Evolutionary conservation across 2,888 invertebrate genomes (phyloP), one percentile per base, ranked within the genome.

Genomic region (Ormyrus thymus): DNA sequence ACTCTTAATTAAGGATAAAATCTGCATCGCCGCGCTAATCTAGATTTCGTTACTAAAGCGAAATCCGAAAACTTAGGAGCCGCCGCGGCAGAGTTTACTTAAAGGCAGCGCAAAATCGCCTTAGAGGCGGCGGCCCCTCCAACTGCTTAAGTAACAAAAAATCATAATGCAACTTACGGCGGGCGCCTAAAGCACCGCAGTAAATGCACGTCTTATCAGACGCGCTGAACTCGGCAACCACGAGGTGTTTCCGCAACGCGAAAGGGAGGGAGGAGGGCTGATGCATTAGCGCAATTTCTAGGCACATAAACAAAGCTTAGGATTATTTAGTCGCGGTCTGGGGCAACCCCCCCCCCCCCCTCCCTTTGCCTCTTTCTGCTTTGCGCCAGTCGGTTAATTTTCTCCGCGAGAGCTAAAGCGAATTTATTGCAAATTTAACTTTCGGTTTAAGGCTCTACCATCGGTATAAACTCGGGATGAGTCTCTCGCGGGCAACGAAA

Each of bases 211-310:
- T 29, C 29, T 29, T 29, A 29, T 29, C 29, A 29, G 29, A 29
- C 29, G 29, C 29, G 29, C 29, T 2, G 29, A 29, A 29, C 29
- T 29, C 29, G 29, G 29, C 29, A 29, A 29, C 29, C 29, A 29
- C 29, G 29, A 29, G 29, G 29, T 29, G 29, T 29, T 29, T 29
- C 29, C 29, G 29, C 29, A 29, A 29, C 29, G 29, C 29, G 29
- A 29, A 29, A 29, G 29, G 29, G 29, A 46, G 7, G 7, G 11
- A 10, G 11, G 48, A 1, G 43, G n/a, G 13, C 55, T 64, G 64
- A 83, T 85, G 85, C 86, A 87, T 86, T 86, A 86, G 85, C 85
- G 84, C 85, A 86, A 88, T 86, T 87, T 83, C 85, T 85, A 85
- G 86, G 84, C 84, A 85, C 85, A 86, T 88, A 88, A 87, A 86